Conservation (phyloP, 2,797 vertebrate species). For the Australoheros facetus region DNA sequence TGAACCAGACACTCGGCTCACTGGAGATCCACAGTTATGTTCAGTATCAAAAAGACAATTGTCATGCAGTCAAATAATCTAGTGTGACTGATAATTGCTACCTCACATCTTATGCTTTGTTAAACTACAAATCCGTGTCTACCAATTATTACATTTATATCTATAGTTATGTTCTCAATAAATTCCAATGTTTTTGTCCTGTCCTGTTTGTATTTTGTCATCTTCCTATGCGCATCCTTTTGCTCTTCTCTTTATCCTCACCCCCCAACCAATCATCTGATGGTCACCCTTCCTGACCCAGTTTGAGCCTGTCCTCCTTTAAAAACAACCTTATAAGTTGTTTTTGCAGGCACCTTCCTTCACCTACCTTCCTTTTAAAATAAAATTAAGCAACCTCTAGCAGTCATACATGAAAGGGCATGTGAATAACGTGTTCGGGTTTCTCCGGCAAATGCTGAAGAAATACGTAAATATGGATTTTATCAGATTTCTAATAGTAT, state of each 20-base stretch:
- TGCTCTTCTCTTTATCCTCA: not conserved
- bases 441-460: too few relatives aligned
- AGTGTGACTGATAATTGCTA: not conserved
- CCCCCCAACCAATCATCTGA: not conserved
- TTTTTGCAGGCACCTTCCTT: too few relatives aligned
- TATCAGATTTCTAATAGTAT: too few relatives aligned
- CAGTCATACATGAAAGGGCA: too few relatives aligned
- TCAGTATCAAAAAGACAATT: not conserved
- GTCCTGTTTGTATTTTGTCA: not conserved
- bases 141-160: not conserved
- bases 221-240: not conserved
- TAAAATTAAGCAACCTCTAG: too few relatives aligned
- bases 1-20: not conserved
- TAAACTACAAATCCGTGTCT: not conserved
- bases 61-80: not conserved
- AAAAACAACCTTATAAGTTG: too few relatives aligned
- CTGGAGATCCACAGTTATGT: slow-evolving; percentile 4
- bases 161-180: not conserved
- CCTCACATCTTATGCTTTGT: not conserved
- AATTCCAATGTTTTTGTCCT: too few relatives aligned
- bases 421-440: too few relatives aligned
- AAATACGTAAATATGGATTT: too few relatives aligned
- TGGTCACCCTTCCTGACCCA: not conserved
- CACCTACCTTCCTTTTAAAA: too few relatives aligned
- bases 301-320: too few relatives aligned